Base-by-base conservation (phyloP, 2,888 invertebrate species). In the Acanthacorydalis orientalis region DNA sequence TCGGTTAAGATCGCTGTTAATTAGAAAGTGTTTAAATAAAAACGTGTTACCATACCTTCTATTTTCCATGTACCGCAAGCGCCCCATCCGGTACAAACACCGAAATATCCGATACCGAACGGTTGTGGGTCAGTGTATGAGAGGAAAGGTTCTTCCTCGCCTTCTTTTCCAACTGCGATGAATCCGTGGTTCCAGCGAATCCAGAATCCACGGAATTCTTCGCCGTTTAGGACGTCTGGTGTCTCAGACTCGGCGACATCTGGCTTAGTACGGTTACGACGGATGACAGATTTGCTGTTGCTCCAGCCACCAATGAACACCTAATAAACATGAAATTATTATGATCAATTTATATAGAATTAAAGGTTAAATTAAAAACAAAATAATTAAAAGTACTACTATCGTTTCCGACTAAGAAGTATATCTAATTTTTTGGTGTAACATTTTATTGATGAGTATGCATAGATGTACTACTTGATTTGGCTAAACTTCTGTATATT, bases 251-350 rank as follows among this genome's bases (percentile, higher is more conserved):
- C 78, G 10, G 73, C 77, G 52, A 77, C 78, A 47, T 86, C 85
- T 3, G 87, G 85, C 64, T 86, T 77, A 51, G 75, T 68, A 60
- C 76, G 75, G 67, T 89, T 85, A 59, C 77, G 80, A 49, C 89
- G 79, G 60, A 88, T 85, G 1, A 86, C 82, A 33, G 85, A 86
- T 67, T 86, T 88, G 52, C 75, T 69, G 64, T 91, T 90, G 23
- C 76, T 75, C 91, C 90, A 92, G 32, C 90, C 90, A 31, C 91
- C 91, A 57, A 92, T 73, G 67, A 90, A 85, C 46, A 91, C 62
- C 79, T 79, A 60, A n/a, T n/a, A n/a, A n/a, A n/a, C n/a, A n/a
- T n/a, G n/a, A n/a, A n/a, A n/a, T n/a, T n/a, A n/a, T n/a, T n/a
- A n/a, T n/a, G n/a, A n/a, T 23, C 6, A 23, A 23, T 23, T 58